A percentile compares a stretch with the other conserved stretches of the same genome.
Conservation (phyloP, 2,888 invertebrate species). For the Tetramorium bicarinatum region DNA sequence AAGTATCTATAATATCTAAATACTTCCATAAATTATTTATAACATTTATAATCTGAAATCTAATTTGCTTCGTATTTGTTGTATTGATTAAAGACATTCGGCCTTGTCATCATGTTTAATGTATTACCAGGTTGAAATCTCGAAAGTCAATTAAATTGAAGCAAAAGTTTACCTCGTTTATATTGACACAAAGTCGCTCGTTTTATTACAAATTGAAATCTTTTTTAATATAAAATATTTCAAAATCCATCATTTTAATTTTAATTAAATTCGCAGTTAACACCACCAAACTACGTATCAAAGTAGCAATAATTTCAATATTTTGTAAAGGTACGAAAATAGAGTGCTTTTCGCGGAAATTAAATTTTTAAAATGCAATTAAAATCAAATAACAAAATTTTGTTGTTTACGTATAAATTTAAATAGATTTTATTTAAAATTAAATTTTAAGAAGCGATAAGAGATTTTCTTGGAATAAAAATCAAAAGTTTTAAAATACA, state of each 20-base stretch:
- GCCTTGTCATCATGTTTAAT: constrained; percentile 12
- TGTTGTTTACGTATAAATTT: not conserved
- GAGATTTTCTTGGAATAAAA: not conserved
- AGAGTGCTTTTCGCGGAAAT: not conserved
- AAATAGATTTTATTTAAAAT: not conserved
- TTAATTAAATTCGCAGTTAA: constrained; percentile 35
- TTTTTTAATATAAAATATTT: constrained; percentile 12
- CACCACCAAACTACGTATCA: not conserved
- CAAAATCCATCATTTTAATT: constrained; percentile 9
- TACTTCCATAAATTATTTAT: not conserved
- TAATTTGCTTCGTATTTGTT: constrained; percentile 5
- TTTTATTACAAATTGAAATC: not conserved
- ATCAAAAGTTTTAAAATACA: not conserved
- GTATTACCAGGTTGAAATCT: constrained; percentile 44
- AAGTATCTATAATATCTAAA: not conserved
- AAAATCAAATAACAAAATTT: constrained; percentile 4
- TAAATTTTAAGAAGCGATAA: not conserved
- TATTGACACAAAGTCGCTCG: not conserved
- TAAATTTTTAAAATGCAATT: constrained; percentile 8
- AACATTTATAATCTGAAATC: not conserved
- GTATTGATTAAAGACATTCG: no score
- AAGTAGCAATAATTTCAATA: not conserved
- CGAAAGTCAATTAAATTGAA: constrained; percentile 57
- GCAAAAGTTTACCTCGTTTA: constrained; percentile 4
- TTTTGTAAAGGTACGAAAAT: not conserved